Percentiles rank a stretch among this genome's conserved stretches.
Conservation (phyloP, 1,140 invertebrate species). For the Drosophila sucinea region DNA sequence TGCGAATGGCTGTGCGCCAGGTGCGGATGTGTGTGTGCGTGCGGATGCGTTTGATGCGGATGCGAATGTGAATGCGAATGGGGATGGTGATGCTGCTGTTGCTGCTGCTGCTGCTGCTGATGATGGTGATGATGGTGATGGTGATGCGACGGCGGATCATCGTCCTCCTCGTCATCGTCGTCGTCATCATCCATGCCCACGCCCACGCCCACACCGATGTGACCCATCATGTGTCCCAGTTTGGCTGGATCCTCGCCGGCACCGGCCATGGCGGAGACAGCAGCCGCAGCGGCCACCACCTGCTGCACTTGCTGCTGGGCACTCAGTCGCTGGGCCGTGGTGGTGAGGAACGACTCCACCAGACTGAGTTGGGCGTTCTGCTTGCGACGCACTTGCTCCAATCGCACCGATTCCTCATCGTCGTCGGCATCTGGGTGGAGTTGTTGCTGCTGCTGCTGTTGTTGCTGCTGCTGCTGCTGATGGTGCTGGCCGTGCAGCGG, state of each 20-base stretch:
- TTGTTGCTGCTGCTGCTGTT: constrained; percentile 48
- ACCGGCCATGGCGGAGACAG: constrained; percentile 76
- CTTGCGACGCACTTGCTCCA: constrained; percentile 75
- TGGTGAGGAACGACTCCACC: constrained; percentile 79
- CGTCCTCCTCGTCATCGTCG: constrained; percentile 75
- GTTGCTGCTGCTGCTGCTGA: constrained; percentile 45
- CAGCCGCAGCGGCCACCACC: constrained; percentile 76
- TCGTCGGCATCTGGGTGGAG: constrained; percentile 47
- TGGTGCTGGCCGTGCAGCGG: constrained; percentile 53
- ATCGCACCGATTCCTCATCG: constrained; percentile 68
- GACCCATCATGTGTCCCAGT: constrained; percentile 72
- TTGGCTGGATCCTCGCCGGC: constrained; percentile 70
- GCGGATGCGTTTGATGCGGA: constrained; percentile 52
- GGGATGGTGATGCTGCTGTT: not conserved
- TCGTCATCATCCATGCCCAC: constrained; percentile 60
- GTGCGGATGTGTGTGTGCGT: constrained; percentile 36
- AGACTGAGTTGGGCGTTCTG: constrained; percentile 81
- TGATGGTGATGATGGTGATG: constrained; percentile 57
- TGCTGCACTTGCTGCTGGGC: constrained; percentile 80
- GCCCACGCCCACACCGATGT: constrained; percentile 59
- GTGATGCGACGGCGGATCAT: constrained; percentile 46
- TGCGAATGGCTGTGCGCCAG: constrained; percentile 28
- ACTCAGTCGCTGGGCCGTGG: constrained; percentile 76
- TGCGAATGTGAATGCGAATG: constrained; percentile 47
- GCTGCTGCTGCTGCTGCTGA: constrained; percentile 44